Conservation (phyloP, 2,888 invertebrate species). For the Callimorpha dominula region DNA sequence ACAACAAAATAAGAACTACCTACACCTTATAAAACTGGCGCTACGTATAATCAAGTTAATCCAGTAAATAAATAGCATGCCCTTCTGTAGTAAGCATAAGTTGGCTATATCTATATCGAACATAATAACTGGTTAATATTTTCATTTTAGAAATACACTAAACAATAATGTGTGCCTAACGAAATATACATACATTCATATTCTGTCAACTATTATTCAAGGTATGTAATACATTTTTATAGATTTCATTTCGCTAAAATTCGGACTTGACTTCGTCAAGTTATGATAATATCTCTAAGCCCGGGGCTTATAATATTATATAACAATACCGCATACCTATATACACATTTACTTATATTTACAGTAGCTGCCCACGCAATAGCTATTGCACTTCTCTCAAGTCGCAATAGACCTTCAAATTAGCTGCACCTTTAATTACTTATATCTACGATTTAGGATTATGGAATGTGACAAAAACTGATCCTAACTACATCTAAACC, state of each 20-base stretch:
- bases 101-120: conserved; percentile 5
- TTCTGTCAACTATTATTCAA: conserved; percentile 49
- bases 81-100: conserved; percentile 18
- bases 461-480: conserved; percentile 80
- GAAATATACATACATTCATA: conserved; percentile 44
- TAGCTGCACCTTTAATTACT: conserved; percentile 68
- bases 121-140: conserved; percentile 15
- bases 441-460: conserved; percentile 62
- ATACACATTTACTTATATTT: conserved; percentile 79
- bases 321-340: conserved; percentile 64
- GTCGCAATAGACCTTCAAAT: conserved; percentile 65
- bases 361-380: conserved; percentile 73
- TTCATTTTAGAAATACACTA: conserved; percentile 19
- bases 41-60: conserved; percentile 15
- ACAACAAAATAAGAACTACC: neutral
- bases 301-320: conserved; percentile 51
- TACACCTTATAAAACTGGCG: neutral
- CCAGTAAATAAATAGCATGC: conserved; percentile 15
- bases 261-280: conserved; percentile 57
- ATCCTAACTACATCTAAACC: conserved; percentile 69
- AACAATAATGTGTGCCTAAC: conserved; percentile 39
- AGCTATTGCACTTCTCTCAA: conserved; percentile 44
- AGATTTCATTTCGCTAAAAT: conserved; percentile 38
- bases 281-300: conserved; percentile 51
- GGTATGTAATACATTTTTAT: conserved; percentile 26